Base-by-base conservation (phyloP, 1,140 invertebrate species). In the Bactericera cockerelli region DNA sequence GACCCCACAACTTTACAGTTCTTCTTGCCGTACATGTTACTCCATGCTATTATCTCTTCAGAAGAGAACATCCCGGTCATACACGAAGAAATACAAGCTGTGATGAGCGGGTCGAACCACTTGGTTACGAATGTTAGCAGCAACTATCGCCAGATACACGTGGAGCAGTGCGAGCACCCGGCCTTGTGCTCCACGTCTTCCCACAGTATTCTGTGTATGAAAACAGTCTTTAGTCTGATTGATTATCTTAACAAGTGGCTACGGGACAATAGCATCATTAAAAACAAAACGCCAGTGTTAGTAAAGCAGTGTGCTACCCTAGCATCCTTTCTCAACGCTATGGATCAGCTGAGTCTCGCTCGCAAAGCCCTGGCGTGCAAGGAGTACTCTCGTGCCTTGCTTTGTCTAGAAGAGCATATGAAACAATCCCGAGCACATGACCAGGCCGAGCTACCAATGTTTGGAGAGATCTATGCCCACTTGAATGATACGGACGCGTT, bases 401-500 rank as follows among this genome's bases (percentile, higher is more conserved):
- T 85, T 66, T 88, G 86, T 66, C 65, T 87, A 19, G 86, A 89
- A 66, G 68, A 81, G 54, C 82, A 86, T 58, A 80, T 87, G 70
- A 73, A 72, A 11, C 74, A 77, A 42, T 73, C 76, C 57, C 74
- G 76, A 16, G 69, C 76, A 14, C 71, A 74, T 11, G 67, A 85
- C 24, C 76, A 81, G 55, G 76, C 81, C 39, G 75, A 81, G 42
- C 70, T 81, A 56, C 64, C 63, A 24, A 57, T 39, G 26, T 56
- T 65, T 55, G 63, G 62, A 26, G 63, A 86, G 71, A 83, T 88
- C 65, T 87, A 88, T 67, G 81, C 81, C 0, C 72, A 83, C 62
- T 67, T 89, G 19, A 81, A 87, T 68, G 86, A 89, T 67, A 76
- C 83, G 0, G 87, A 89, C 69, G 81, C 81, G 33, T 79, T 89